These are phyloP conservation scores for Gobio gobio DNA, from an alignment of 2,113 vertebrate species.

Conservation along the genomic window DNA sequence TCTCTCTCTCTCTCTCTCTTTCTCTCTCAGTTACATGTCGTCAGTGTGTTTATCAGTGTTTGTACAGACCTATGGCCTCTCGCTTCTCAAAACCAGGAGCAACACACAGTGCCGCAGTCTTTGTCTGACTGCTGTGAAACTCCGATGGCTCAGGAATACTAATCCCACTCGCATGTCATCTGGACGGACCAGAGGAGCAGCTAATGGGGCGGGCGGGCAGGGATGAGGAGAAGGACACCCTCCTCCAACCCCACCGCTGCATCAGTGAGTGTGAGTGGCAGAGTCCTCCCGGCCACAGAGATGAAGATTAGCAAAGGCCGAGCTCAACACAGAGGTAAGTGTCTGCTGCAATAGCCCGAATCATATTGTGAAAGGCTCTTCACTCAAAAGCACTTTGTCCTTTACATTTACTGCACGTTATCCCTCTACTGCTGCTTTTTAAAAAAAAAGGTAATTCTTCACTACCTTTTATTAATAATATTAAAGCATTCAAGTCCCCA, in stretches of 20 bases:
- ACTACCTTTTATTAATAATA: neutral
- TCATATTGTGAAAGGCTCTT: conserved; percentile 49
- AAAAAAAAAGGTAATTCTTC: neutral
- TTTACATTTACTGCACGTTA: conserved; percentile 29
- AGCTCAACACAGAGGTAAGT: conserved; percentile 47
- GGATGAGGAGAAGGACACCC: conserved; percentile 1
- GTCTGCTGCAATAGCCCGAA: conserved; percentile 8
- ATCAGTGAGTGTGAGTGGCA: conserved; percentile 31
- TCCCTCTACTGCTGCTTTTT: neutral
- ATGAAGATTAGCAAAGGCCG: conserved; percentile 50
- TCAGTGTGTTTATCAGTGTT: conserved; percentile 66
- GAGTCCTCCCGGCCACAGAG: conserved; percentile 39
- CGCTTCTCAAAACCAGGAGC: conserved; percentile 10
- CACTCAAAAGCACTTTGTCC: conserved; percentile 40
- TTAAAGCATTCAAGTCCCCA: neutral
- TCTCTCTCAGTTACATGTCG: conserved; percentile 41
- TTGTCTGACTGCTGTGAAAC: conserved; percentile 19
- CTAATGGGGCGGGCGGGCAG: neutral
- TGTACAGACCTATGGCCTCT: conserved; percentile 60
- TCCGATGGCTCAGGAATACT: conserved; percentile 39
- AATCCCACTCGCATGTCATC: conserved; percentile 30
- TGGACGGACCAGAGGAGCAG: conserved; percentile 5
- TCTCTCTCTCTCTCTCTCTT: neutral
- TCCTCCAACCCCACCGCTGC: neutral
- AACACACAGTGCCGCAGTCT: conserved; percentile 6